Evolutionary conservation across 2,888 invertebrate genomes (phyloP).

Genomic region (Lagria hirta): DNA sequence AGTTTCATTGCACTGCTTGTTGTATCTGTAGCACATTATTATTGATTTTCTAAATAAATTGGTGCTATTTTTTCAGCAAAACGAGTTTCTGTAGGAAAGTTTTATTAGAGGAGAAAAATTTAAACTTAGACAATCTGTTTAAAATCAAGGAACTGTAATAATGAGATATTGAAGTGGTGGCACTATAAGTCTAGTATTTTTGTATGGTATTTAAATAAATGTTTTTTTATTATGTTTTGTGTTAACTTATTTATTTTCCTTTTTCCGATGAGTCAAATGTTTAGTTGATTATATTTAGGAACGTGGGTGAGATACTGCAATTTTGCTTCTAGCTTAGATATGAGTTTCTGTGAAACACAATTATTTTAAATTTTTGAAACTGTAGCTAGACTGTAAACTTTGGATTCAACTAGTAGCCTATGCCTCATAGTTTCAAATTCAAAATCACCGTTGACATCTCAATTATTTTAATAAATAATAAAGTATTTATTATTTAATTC

Average conservation of each 20-base stretch:
- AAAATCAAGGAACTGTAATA: conserved; percentile 11
- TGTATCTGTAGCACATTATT: conserved; percentile 19
- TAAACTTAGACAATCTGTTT: conserved; percentile 20
- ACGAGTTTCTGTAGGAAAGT: conserved; percentile 34
- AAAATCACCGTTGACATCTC: too few species aligned
- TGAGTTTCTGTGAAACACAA: too few species aligned
- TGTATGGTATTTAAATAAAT: conserved; percentile 27
- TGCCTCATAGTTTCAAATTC: too few species aligned
- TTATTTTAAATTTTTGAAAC: too few species aligned
- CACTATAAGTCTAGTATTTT: conserved; percentile 28
- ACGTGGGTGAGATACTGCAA: too few species aligned
- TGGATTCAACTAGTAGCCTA: too few species aligned
- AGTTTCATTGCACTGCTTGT: conserved; percentile 23
- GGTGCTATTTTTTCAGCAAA: conserved; percentile 33
- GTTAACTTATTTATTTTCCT: conserved; percentile 14
- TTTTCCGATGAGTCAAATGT: too few species aligned
- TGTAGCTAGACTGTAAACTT: too few species aligned
- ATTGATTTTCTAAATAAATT: conserved; percentile 25
- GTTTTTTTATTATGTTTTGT: conserved; percentile 20
- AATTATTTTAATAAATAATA: too few species aligned
- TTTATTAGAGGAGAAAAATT: conserved; percentile 29
- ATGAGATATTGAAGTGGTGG: conserved; percentile 17
- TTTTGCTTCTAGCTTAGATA: too few species aligned
- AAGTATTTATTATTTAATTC: too few species aligned
- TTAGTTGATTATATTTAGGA: too few species aligned